Conservation (phyloP, 2,797 vertebrate species). For the Psittacula derbiana region DNA sequence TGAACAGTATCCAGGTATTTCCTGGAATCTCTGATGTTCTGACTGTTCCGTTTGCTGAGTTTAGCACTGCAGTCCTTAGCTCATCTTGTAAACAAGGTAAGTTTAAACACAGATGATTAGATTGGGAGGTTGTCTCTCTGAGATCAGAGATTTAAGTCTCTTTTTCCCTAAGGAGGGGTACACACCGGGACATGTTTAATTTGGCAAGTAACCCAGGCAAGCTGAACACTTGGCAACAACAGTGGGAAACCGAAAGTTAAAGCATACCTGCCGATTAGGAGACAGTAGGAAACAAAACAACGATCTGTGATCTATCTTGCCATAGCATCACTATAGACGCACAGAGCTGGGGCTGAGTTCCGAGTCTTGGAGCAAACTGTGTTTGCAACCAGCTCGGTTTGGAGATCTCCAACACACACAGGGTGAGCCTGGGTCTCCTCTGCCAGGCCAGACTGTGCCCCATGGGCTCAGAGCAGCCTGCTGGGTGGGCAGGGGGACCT, state of each 20-base stretch:
- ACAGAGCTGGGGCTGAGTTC: no score
- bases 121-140: not conserved
- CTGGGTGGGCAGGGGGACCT: fast-evolving
- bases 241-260: not conserved
- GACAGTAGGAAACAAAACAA: not conserved
- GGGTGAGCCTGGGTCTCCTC: fast-evolving
- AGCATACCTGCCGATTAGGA: not conserved
- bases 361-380: fast-evolving
- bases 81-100: conserved; percentile 1
- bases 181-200: fast-evolving
- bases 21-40: not conserved
- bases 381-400: fast-evolving
- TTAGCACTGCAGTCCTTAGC: not conserved
- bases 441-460: not conserved
- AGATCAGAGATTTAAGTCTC: not conserved
- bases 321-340: not conserved
- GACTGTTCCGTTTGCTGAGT: not conserved
- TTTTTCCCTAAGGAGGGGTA: not conserved
- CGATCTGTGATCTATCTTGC: fast-evolving
- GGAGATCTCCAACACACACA: fast-evolving
- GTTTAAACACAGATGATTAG: not conserved
- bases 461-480: fast-evolving
- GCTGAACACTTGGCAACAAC: not conserved
- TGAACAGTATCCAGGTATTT: conserved; percentile 4
- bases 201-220: not conserved